phyloP scores from a whole-genome alignment of 2,113 vertebrate genomes.

The Esox niger region DNA sequence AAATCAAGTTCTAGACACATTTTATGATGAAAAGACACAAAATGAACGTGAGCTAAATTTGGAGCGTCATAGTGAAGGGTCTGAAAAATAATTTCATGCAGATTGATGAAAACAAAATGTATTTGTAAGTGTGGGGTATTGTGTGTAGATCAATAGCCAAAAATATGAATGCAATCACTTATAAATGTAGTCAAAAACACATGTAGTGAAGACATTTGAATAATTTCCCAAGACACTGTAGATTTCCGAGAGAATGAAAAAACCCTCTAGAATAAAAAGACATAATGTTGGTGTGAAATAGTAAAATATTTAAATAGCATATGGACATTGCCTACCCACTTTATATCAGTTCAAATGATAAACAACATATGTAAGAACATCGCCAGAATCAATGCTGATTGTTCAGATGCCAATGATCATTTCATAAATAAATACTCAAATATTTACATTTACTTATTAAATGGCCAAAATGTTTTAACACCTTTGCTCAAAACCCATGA shows the following conservation, averaged over 20 bases:
- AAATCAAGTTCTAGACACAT: too few relatives aligned
- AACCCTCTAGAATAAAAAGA: not conserved
- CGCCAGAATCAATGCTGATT: not conserved
- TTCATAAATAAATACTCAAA: not conserved
- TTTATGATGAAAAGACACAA: too few relatives aligned
- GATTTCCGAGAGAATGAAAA: not conserved
- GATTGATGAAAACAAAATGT: too few relatives aligned
- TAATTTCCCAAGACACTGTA: too few relatives aligned
- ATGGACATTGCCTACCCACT: not conserved
- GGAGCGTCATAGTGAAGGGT: too few relatives aligned
- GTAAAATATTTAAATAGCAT: not conserved
- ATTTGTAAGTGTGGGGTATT: too few relatives aligned
- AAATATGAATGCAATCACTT: not conserved
- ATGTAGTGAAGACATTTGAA: too few relatives aligned
- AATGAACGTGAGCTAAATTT: too few relatives aligned
- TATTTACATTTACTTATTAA: not conserved
- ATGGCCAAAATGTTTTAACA: not conserved
- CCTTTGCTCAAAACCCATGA: not conserved
- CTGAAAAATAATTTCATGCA: too few relatives aligned
- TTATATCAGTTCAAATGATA: not conserved
- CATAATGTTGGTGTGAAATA: not conserved
- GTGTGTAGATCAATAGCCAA: too few relatives aligned
- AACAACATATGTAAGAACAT: not conserved
- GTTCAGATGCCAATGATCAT: not conserved
- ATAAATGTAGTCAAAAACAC: not conserved